Evolutionary conservation across 2,888 invertebrate genomes (phyloP), one percentile per base, ranked within the genome.

Genomic region (Trissonchulus sp.): DNA sequence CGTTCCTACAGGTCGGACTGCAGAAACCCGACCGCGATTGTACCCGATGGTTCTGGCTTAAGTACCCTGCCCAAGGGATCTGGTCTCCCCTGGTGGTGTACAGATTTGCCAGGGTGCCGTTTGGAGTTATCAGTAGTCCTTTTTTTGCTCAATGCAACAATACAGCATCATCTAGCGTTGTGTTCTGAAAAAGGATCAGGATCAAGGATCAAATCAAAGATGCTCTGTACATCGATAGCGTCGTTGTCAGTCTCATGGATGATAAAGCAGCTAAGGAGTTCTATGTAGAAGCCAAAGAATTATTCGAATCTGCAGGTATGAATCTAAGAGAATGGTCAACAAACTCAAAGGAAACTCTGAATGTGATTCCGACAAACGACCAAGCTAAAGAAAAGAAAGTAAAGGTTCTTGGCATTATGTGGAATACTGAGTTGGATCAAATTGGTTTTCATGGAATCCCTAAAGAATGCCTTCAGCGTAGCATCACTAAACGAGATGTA

Each of bases 151-250:
- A 62, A 18, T n/a, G 68, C 23, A 34, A 72, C 35, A 23, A 18
- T 77, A n/a, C 1, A 35, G 48, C 33, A 73, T 35, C 74, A 74
- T 38, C 35, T n/a, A n/a, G n/a, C n/a, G n/a, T n/a, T n/a, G n/a
- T 74, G 48, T 1, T 3, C 23, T 2, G 30, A 1, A 18, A 2
- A 1, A 31, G 28, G 1, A 71, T 38, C 3, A 2, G 48, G 1
- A 36, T 65, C 28, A 72, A 69, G 1, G 31, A n/a, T 0, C n/a
- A 73, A 3, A 23, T 79, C 33, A 33, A 35, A 1, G 31, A 73
- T 0, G 77, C 77, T 37, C 72, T 76, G 1, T 79, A 79, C 68
- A 80, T 79, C 3, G 79, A 79, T 74, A 63, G 77, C 79, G 1
- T 62, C 18, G 28, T 71, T 33, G 2, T 37, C 35, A n/a, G 15